Evolutionary conservation across 2,797 vertebrate genomes (phyloP).

Genomic region (Cynopterus sphinx): DNA sequence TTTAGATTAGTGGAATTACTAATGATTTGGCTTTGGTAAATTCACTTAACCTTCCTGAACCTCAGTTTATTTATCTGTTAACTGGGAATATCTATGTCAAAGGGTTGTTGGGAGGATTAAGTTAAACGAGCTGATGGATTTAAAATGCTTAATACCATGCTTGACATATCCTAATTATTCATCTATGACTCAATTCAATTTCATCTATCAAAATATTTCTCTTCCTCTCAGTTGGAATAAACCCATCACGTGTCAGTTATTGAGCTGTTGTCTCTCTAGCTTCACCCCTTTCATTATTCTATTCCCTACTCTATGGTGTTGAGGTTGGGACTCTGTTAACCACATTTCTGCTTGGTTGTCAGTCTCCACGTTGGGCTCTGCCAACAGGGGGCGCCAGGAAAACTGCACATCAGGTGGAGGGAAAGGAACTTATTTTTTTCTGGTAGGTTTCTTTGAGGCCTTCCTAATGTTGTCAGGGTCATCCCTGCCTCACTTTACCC

Average conservation of each 20-base stretch:
- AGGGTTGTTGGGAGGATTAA: background rate
- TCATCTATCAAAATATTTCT: background rate
- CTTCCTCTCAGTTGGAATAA: background rate
- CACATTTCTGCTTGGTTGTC: background rate
- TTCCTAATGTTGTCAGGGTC: background rate
- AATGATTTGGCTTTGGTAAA: background rate
- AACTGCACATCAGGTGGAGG: background rate
- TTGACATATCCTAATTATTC: background rate
- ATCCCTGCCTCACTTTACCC: background rate
- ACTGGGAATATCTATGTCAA: background rate
- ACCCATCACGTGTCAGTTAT: background rate
- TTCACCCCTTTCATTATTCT: background rate
- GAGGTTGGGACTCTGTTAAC: background rate
- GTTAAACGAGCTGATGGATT: background rate
- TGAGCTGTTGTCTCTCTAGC: background rate
- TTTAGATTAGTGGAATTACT: background rate
- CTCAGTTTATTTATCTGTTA: slow-evolving; percentile 1
- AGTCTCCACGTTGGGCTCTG: background rate
- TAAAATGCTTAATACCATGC: background rate
- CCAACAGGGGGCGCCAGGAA: accelerated
- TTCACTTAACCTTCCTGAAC: background rate
- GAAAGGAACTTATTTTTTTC: background rate
- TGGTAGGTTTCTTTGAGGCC: background rate
- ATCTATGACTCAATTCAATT: background rate
- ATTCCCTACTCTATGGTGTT: background rate